These are phyloP conservation scores for Trissolcus basalis DNA, from an alignment of 1,140 invertebrate genomes.

Conservation along the genomic window DNA sequence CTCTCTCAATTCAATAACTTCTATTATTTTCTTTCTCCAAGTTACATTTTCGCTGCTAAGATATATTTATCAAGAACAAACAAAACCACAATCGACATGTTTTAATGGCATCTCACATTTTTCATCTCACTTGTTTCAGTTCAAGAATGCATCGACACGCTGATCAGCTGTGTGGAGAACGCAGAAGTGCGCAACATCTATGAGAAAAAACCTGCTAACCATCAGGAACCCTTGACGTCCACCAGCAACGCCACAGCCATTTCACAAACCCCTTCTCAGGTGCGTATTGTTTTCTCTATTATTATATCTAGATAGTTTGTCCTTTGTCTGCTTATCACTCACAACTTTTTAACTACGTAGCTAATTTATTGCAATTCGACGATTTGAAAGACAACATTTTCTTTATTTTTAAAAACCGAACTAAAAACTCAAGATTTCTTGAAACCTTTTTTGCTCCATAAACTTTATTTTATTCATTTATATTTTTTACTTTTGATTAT, in stretches of 20 bases:
- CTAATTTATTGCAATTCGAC: too few species aligned
- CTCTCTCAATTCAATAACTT: too few species aligned
- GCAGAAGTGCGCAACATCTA: constrained; percentile 13
- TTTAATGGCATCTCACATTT: constrained; percentile 2
- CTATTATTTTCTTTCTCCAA: background rate
- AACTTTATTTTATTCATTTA: too few species aligned
- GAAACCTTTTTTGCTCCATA: too few species aligned
- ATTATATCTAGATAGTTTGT: background rate
- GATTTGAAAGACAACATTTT: too few species aligned
- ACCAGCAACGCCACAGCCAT: background rate
- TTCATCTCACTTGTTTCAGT: constrained; percentile 24
- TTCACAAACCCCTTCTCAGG: background rate
- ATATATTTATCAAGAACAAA: background rate
- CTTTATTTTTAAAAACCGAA: too few species aligned
- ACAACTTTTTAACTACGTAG: too few species aligned
- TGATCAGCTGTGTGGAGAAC: constrained; percentile 26
- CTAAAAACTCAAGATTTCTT: too few species aligned
- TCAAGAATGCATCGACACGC: constrained; percentile 23
- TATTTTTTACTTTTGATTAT: too few species aligned
- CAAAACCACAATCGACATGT: background rate
- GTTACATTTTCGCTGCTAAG: background rate
- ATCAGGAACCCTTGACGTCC: background rate
- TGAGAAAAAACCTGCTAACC: background rate
- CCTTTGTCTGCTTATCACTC: too few species aligned
- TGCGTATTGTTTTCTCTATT: background rate